Evolutionary conservation across 2,888 invertebrate species (phyloP), one percentile per base, ranked within the genome.

Genomic region (Andrena camellia): DNA sequence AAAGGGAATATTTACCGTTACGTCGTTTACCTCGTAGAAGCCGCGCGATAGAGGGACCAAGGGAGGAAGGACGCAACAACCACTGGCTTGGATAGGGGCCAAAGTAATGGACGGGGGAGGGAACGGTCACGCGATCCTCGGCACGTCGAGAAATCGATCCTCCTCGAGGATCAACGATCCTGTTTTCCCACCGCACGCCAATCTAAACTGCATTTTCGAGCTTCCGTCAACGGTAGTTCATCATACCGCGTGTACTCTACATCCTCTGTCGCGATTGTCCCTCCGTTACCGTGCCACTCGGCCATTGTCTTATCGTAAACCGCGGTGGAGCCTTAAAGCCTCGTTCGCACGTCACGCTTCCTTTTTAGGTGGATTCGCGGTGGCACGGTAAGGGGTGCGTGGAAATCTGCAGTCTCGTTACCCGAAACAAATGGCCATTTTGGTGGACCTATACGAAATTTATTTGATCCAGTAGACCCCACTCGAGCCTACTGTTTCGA

Each of bases 101-200:
- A 57, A 84, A 81, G 84, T 88, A 89, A 89, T 88, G 81, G 86
- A 81, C 77, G 81, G 83, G 82, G 86, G 86, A 90, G 85, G 79
- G 81, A 81, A 89, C 79, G 81, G 89, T 90, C 91, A 90, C 89
- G 90, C 91, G 91, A 91, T 88, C 88, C 81, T 68, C 79, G 80
- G 52, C 69, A 84, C 80, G 79, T 80, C 76, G 80, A 67, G 83
- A 80, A 70, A 85, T 85, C 83, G 77, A 81, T 88, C 64, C 64
- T 82, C 62, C 31, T 78, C 60, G 54, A 52, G 76, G 82, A 88
- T 88, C 84, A 10, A 57, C 26, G 77, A 84, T 77, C 84, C 74
- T 75, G 62, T 59, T 68, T 81, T 83, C 77, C 63, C 68, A 71
- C 67, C 63, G 52, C 6, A 31, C 72, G 66, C 20, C 54, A 42